Evolutionary conservation across 1,140 invertebrate species (phyloP).

Genomic region (Aphaenogaster floridana): DNA sequence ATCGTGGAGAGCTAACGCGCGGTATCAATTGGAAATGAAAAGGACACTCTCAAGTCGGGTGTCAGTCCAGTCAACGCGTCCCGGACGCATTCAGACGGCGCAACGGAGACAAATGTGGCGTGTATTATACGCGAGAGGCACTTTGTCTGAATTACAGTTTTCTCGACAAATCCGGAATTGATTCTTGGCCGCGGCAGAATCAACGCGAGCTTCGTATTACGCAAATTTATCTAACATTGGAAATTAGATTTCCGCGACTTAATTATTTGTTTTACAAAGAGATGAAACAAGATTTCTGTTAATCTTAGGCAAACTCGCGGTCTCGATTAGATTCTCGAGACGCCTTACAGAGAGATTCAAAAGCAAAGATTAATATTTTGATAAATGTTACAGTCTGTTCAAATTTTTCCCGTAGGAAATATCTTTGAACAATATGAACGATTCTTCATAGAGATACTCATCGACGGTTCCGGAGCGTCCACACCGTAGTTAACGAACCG

Average conservation of each 20-base stretch:
- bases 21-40: slow-evolving; percentile 39
- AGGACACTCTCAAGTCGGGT: slow-evolving; percentile 13
- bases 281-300: not conserved
- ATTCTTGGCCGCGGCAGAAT: not conserved
- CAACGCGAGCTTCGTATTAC: not conserved
- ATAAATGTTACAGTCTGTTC: not conserved
- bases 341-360: not conserved
- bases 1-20: slow-evolving; percentile 18
- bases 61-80: not conserved
- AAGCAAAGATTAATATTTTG: not conserved
- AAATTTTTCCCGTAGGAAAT: not conserved
- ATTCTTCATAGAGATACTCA: not conserved
- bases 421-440: not conserved
- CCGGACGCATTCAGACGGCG: not conserved
- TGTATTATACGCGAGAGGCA: not conserved
- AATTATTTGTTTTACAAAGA: not conserved
- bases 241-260: not conserved
- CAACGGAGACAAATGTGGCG: slow-evolving; percentile 9
- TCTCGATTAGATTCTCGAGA: not conserved
- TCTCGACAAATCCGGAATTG: not conserved
- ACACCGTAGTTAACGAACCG: slow-evolving; percentile 15
- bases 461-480: not conserved
- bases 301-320: not conserved
- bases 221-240: not conserved
- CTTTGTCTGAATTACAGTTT: not conserved